These are phyloP conservation scores for Astropecten irregularis DNA, from an alignment of 53 echinoderm and acorn worm species.

Conservation along the genomic window DNA sequence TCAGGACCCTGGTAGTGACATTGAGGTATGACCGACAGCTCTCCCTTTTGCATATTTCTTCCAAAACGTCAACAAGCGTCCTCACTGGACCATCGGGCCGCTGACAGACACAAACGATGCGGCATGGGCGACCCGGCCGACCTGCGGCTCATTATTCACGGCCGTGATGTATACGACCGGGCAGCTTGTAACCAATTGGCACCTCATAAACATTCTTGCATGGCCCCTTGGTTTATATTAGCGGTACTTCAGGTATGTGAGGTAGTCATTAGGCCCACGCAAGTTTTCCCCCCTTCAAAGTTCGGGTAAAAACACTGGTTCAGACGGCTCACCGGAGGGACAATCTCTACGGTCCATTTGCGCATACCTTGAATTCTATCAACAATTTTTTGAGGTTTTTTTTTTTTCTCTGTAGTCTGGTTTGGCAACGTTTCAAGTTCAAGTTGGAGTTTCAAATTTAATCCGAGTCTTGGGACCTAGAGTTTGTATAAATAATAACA, in stretches of 20 bases:
- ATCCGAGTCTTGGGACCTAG: background rate
- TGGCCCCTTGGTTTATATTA: constrained; percentile 51
- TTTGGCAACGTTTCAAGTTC: constrained; percentile 40
- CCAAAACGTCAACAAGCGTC: constrained; percentile 35
- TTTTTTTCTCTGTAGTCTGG: background rate
- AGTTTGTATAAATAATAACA: constrained; percentile 23
- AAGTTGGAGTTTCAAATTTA: background rate
- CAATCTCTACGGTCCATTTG: constrained; percentile 14
- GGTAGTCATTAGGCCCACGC: constrained; percentile 38
- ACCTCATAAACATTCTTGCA: constrained; percentile 59
- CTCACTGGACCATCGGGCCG: constrained; percentile 44
- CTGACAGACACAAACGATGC: constrained; percentile 55
- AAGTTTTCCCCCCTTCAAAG: background rate
- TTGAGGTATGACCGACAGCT: constrained; percentile 43
- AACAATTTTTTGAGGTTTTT: background rate
- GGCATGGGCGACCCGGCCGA: constrained; percentile 30
- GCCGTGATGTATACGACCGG: constrained; percentile 3
- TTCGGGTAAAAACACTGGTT: background rate
- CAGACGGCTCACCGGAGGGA: background rate
- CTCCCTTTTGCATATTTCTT: constrained; percentile 36
- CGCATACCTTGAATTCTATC: constrained; percentile 16
- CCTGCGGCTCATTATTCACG: constrained; percentile 45
- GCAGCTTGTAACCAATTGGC: constrained; percentile 58
- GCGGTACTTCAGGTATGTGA: constrained; percentile 49
- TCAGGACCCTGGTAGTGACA: background rate